phyloP scores from a whole-genome alignment of 2,113 vertebrate species.

The Hydrolagus affinis region DNA sequence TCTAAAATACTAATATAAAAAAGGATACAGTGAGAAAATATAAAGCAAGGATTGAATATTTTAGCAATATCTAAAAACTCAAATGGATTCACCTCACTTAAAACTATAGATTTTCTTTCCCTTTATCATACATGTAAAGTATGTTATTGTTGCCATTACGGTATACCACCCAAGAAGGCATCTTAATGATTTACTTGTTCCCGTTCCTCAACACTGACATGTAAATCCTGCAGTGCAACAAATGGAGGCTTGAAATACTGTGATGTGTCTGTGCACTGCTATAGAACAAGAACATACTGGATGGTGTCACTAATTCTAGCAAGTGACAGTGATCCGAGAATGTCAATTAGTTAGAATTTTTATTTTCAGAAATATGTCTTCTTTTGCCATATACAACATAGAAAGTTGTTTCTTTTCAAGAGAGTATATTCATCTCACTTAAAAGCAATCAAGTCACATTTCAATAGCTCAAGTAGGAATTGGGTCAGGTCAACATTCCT shows the following conservation, averaged over 20 bases:
- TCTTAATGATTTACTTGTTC: conserved; percentile 23
- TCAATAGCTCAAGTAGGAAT: no score
- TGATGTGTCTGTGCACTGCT: not conserved
- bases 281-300: not conserved
- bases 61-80: conserved; percentile 15
- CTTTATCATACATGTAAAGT: conserved; percentile 16
- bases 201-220: not conserved
- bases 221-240: not conserved
- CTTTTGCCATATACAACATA: not conserved
- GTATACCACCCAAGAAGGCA: conserved; percentile 15
- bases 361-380: not conserved
- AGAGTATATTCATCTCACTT: not conserved
- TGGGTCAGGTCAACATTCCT: no score
- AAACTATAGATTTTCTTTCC: not conserved
- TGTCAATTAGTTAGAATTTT: not conserved
- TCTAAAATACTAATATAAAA: not conserved
- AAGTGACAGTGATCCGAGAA: not conserved
- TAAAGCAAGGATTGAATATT: conserved; percentile 7
- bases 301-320: not conserved
- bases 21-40: conserved; percentile 9
- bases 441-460: not conserved
- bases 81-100: not conserved
- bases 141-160: not conserved
- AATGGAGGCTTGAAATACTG: not conserved
- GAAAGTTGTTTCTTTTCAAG: not conserved